phyloP scores from a whole-genome alignment of 1,140 invertebrate species.

The Helicoverpa zea region DNA sequence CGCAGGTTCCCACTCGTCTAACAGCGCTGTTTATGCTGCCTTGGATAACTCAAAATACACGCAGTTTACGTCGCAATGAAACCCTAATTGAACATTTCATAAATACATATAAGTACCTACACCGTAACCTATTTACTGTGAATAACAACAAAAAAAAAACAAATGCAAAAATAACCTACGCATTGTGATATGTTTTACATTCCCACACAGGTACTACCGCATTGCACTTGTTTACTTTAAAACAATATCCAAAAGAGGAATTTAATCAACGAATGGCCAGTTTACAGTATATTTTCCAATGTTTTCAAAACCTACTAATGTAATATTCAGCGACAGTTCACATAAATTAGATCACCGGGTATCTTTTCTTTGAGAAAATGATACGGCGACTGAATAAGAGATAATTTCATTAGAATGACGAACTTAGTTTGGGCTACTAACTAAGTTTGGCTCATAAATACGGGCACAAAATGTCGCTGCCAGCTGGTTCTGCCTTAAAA shows the following conservation, averaged over 20 bases:
- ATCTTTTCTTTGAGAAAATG: slow-evolving; percentile 47
- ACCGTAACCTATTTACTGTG: too few relatives aligned
- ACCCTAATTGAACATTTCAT: too few relatives aligned
- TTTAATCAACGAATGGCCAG: not conserved
- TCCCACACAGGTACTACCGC: too few relatives aligned
- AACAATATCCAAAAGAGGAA: not conserved
- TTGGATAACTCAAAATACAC: too few relatives aligned
- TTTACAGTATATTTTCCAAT: not conserved
- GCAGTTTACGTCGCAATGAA: too few relatives aligned
- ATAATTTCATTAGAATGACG: slow-evolving; percentile 49
- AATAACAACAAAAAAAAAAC: too few relatives aligned
- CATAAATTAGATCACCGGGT: slow-evolving; percentile 39
- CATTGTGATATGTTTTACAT: too few relatives aligned
- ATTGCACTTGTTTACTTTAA: not conserved
- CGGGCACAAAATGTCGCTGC: slow-evolving; percentile 32
- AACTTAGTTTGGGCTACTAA: slow-evolving; percentile 46
- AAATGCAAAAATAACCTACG: too few relatives aligned
- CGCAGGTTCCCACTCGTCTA: too few relatives aligned
- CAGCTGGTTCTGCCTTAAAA: slow-evolving; percentile 48
- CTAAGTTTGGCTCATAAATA: slow-evolving; percentile 48
- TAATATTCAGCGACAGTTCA: slow-evolving; percentile 30
- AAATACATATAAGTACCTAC: too few relatives aligned
- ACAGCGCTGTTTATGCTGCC: too few relatives aligned
- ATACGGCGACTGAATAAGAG: slow-evolving; percentile 38
- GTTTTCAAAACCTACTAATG: slow-evolving; percentile 13